Evolutionary conservation across 2,888 invertebrate species (phyloP), one percentile per base, ranked within the genome.

Genomic region (Bibio marci): DNA sequence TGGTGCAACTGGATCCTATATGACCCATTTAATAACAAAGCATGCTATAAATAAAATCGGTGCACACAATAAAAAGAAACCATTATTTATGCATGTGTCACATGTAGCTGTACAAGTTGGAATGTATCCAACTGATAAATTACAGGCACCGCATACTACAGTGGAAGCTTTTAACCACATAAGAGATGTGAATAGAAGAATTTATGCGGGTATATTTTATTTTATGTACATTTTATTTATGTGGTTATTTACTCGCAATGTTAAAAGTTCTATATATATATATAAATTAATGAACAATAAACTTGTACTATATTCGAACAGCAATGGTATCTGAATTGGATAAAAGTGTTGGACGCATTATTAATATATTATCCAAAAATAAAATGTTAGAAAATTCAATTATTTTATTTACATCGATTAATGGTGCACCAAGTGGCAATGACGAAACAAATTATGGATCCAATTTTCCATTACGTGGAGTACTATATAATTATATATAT

Each of bases 321-420:
- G 90, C 82, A 10, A 83, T 91, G 76, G 70, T 90, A 2, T 74
- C 80, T 17, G 78, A 78, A 48, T 62, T 94, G 49, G 94, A 94
- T 54, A 73, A 80, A 42, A 81, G 88, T 30, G 72, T 94, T 0
- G 90, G 88, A 0, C 69, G 73, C 28, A 71, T 92, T 12, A 67
- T 87, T 1, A 55, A 68, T 36, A 73, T 80, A 4, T 61, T 94
- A 39, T 63, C 70, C 37, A 55, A 69, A 1, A 72, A 70, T 41
- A 66, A 67, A 2, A 76, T 88, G 61, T 62, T 91, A 45, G 65
- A 83, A 31, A 79, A 91, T 54, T 80, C 87, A 1, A 72, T 94
- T 34, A 69, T 94, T 38, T 59, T 87, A 2, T 94, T 92, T 55
- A 72, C 80, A 47, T 80, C 87, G 12, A 94, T 92, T 55, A 92